phyloP scores from a whole-genome alignment of 2,888 invertebrate species.

The Sphaerophoria taeniata region DNA sequence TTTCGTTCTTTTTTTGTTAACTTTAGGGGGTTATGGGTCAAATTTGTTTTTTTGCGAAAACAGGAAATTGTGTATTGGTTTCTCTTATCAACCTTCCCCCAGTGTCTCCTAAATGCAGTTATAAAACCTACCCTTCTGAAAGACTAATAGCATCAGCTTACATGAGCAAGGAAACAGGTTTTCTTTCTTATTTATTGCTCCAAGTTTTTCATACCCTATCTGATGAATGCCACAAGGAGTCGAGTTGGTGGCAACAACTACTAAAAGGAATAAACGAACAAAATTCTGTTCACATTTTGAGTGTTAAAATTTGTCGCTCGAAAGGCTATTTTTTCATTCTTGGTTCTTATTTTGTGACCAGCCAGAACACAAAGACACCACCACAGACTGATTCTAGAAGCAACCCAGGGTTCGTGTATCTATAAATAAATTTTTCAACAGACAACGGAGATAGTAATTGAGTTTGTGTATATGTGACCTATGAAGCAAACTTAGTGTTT shows the following conservation, averaged over 20 bases:
- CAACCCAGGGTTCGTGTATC: constrained; percentile 45
- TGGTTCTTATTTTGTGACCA: constrained; percentile 34
- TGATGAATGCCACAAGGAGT: constrained; percentile 75
- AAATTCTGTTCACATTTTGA: constrained; percentile 66
- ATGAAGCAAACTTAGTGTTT: constrained; percentile 25
- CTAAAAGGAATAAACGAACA: constrained; percentile 8
- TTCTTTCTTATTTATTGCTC: constrained; percentile 77
- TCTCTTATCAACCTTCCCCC: not conserved
- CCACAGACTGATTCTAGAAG: not conserved
- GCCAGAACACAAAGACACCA: constrained; percentile 15
- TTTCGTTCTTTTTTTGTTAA: constrained; percentile 1
- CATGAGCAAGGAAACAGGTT: constrained; percentile 72
- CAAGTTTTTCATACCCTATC: constrained; percentile 78
- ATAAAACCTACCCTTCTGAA: constrained; percentile 27
- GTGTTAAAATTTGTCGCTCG: constrained; percentile 70
- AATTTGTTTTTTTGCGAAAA: not conserved
- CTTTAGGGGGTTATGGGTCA: not conserved
- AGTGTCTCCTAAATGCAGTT: not conserved
- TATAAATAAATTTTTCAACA: constrained; percentile 55
- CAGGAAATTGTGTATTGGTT: not conserved
- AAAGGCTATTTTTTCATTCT: constrained; percentile 29
- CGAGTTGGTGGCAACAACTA: constrained; percentile 27
- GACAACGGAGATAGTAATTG: constrained; percentile 27
- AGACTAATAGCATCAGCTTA: constrained; percentile 70
- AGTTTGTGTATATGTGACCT: constrained; percentile 22